Conservation (phyloP, 1,140 invertebrate species). For the Caenorhabditis remanei region DNA sequence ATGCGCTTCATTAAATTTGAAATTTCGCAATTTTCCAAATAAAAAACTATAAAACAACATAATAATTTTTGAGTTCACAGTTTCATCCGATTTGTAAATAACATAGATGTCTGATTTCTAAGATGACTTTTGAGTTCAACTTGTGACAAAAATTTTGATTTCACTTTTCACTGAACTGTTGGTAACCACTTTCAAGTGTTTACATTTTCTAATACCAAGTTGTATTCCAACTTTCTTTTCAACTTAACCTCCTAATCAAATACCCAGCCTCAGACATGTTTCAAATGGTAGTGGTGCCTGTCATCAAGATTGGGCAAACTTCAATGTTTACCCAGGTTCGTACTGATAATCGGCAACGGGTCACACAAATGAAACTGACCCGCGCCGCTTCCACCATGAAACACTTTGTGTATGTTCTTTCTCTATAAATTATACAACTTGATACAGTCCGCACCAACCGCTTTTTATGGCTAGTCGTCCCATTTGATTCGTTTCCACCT, state of each 20-base stretch:
- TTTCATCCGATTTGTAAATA: no score
- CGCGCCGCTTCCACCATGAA: background rate
- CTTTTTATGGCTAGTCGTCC: slow-evolving; percentile 51
- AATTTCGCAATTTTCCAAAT: no score
- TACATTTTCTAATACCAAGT: background rate
- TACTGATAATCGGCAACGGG: slow-evolving; percentile 27
- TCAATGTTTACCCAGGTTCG: slow-evolving; percentile 20
- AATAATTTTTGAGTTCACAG: no score
- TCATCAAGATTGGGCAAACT: slow-evolving; percentile 10
- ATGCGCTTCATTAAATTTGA: no score
- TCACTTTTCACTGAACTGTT: no score
- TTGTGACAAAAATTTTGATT: no score
- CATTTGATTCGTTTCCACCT: slow-evolving; percentile 17
- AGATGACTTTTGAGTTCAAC: no score
- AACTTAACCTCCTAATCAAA: background rate
- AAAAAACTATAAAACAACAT: no score
- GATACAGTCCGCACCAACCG: slow-evolving; percentile 43
- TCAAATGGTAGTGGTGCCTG: background rate
- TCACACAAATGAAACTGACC: slow-evolving; percentile 41
- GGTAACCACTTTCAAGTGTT: no score
- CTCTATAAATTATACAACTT: slow-evolving; percentile 56
- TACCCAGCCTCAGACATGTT: background rate
- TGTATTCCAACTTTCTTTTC: background rate
- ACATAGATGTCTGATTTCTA: no score
- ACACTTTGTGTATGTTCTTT: slow-evolving; percentile 1